phyloP scores from a whole-genome alignment of 2,113 vertebrate species.

The Bombycilla garrulus region DNA sequence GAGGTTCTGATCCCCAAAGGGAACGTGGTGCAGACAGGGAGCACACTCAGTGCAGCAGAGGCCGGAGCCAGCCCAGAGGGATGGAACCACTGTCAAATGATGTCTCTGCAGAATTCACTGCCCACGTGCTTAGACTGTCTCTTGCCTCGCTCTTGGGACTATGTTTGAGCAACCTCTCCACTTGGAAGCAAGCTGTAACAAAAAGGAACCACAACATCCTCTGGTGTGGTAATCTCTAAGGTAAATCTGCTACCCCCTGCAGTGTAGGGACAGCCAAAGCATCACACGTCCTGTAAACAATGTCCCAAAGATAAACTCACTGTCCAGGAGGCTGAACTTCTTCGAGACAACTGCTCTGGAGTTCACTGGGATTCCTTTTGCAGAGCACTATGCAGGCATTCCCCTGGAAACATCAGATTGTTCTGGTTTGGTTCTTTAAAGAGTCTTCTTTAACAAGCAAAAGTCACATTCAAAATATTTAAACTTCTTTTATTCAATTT shows the following conservation, averaged over 20 bases:
- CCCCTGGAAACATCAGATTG: neutral
- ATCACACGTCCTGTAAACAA: neutral
- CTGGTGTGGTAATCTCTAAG: neutral
- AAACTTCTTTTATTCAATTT: neutral
- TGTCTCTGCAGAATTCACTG: neutral
- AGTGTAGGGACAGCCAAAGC: neutral
- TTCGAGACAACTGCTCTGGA: neutral
- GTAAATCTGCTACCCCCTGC: neutral
- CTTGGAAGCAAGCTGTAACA: neutral
- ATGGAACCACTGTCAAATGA: neutral
- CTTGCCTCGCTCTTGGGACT: neutral
- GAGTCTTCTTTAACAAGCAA: neutral
- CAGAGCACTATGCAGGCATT: neutral
- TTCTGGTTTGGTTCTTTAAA: neutral
- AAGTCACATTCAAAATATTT: neutral
- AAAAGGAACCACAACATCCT: neutral
- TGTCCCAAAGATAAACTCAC: neutral
- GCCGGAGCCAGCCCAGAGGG: neutral
- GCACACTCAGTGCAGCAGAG: fast-evolving
- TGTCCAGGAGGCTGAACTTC: neutral
- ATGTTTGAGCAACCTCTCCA: neutral
- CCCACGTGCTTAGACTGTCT: neutral
- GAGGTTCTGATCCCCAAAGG: neutral
- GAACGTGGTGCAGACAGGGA: neutral
- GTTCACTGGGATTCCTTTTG: neutral